Base-by-base conservation (phyloP, 2,113 vertebrate species). In the Leptosomus discolor region DNA sequence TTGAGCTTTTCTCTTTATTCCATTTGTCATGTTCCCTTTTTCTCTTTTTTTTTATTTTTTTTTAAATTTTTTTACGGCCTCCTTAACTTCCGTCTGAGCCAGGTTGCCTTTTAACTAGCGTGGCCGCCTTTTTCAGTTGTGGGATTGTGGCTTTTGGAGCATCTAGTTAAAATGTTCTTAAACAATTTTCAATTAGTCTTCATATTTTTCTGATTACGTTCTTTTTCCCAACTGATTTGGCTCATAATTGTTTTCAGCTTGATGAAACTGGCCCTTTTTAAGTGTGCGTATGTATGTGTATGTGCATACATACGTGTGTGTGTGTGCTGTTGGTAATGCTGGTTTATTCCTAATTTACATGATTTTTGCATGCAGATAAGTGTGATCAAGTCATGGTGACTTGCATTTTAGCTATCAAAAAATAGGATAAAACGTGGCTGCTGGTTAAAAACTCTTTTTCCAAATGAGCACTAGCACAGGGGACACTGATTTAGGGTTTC, bases 151-250 rank as follows among this genome's bases (percentile, higher is more conserved):
- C 94, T 96, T 96, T 85, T 75, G 85, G 92, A 96, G 94, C 96
- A 91, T 96, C 96, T 85, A 85, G 91, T 97, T 96, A 94, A 96
- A 96, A 96, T 96, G 96, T 96, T 95, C 94, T 91, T 95, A 41
- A 96, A 89, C 95, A 89, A 95, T 96, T 97, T 96, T 82, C 94
- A 96, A 95, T 96, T 96, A 97, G 93, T 34, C 91, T 78, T 95
- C 96, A 79, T 90, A 18, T 97, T 97, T 96, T 97, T 96, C 94
- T 95, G 84, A 94, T 97, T 96, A 96, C 64, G 2, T 87, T 75
- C 87, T 48, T 45, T 95, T 71, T 92, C 95, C 96, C 95, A 58
- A 87, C 86, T 94, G 96, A 87, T 94, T 96, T 75, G 80, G 37
- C 64, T 85, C 51, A 0, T 95, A 96, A 96, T 96, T 92, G 29